phyloP scores from a whole-genome alignment of 92 coral and sea anemone genomes.

The Parazoanthus swiftii region DNA sequence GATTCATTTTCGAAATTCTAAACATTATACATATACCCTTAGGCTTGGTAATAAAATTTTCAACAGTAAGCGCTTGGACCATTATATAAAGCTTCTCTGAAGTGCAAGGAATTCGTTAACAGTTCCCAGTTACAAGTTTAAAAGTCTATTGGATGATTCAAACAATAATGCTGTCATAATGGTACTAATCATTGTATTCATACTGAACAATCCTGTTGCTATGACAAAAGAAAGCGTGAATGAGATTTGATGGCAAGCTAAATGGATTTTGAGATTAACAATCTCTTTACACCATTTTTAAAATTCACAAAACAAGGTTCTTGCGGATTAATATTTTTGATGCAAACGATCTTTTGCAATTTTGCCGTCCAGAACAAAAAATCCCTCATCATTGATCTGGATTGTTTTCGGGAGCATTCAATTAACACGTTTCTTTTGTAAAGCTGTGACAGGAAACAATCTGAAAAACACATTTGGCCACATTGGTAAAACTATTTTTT shows the following conservation, averaged over 20 bases:
- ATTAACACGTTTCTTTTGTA: neutral
- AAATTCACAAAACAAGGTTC: neutral
- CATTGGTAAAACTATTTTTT: constrained; percentile 17
- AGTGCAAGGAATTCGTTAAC: neutral
- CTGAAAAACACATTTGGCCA: neutral
- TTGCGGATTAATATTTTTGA: neutral
- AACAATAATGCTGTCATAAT: constrained; percentile 13
- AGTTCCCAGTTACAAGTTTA: neutral
- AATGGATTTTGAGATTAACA: constrained; percentile 25
- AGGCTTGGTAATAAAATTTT: neutral
- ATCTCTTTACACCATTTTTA: neutral
- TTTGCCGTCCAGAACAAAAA: neutral
- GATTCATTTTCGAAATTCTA: neutral
- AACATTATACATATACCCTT: neutral
- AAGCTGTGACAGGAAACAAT: neutral
- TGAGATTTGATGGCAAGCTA: constrained; percentile 12
- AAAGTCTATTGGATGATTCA: constrained; percentile 5
- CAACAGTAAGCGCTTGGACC: too few relatives aligned
- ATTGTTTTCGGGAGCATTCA: neutral
- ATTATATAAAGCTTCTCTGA: too few relatives aligned
- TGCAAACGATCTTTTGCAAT: neutral
- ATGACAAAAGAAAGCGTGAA: constrained; percentile 18
- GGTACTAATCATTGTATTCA: neutral
- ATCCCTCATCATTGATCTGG: neutral
- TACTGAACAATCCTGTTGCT: constrained; percentile 25